Evolutionary conservation across 2,113 vertebrate species (phyloP).

Genomic region (Hyla sarda): DNA sequence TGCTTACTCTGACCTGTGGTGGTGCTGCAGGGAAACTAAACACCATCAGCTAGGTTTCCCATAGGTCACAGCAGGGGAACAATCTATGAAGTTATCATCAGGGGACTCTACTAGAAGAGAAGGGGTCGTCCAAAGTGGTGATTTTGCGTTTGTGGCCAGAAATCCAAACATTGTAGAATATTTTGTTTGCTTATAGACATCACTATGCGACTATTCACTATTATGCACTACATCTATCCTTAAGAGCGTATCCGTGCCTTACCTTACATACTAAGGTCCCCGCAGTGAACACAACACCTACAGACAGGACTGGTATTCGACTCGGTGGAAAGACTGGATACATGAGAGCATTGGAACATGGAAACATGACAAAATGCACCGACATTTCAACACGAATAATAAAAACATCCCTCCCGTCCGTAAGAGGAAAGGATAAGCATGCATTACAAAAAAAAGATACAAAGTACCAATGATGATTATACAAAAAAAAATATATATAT

Average conservation of each 20-base stretch:
- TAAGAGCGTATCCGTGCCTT: slow-evolving; percentile 61
- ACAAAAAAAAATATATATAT: slow-evolving; percentile 58
- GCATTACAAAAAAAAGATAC: slow-evolving; percentile 68
- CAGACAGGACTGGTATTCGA: slow-evolving; percentile 79
- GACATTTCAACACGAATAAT: slow-evolving; percentile 67
- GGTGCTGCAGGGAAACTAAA: too few relatives aligned
- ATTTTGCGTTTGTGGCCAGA: too few relatives aligned
- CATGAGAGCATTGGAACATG: slow-evolving; percentile 75
- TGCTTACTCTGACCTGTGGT: too few relatives aligned
- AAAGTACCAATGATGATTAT: slow-evolving; percentile 61
- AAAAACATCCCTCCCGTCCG: slow-evolving; percentile 69
- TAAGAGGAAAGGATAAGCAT: slow-evolving; percentile 69
- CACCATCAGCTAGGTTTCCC: too few relatives aligned
- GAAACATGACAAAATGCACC: slow-evolving; percentile 76
- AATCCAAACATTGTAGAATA: not conserved
- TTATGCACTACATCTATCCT: slow-evolving; percentile 66
- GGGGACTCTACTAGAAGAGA: too few relatives aligned
- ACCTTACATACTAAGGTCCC: slow-evolving; percentile 75
- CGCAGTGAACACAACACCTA: slow-evolving; percentile 76
- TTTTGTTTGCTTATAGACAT: not conserved
- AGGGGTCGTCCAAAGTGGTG: too few relatives aligned
- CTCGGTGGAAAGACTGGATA: slow-evolving; percentile 77
- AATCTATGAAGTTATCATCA: too few relatives aligned
- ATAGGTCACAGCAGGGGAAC: too few relatives aligned
- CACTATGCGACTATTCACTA: not conserved